Conservation (phyloP, 2,888 invertebrate species). For the Melanchra persicariae region DNA sequence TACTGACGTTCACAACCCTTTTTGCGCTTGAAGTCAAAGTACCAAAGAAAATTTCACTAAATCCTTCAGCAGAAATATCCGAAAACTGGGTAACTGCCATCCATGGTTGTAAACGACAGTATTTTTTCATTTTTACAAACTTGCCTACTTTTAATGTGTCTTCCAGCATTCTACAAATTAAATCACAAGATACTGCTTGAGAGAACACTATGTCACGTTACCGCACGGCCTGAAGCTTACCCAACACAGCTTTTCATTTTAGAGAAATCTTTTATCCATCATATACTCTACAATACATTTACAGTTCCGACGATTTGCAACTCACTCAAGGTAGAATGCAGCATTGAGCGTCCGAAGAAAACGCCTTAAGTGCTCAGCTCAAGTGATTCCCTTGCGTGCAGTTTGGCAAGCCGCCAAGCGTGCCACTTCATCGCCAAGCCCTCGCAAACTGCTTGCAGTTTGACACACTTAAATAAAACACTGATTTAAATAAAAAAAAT, state of each 20-base stretch:
- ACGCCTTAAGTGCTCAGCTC: slow-evolving; percentile 45
- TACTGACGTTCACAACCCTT: too few relatives aligned
- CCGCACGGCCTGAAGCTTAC: background rate
- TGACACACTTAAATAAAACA: slow-evolving; percentile 47
- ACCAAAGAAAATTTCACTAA: too few relatives aligned
- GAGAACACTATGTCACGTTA: background rate
- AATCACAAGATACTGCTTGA: background rate
- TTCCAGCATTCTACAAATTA: background rate
- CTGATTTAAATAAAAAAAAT: slow-evolving; percentile 41
- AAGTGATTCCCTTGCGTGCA: slow-evolving; percentile 54
- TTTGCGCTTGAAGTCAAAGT: too few relatives aligned
- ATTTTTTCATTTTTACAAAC: too few relatives aligned
- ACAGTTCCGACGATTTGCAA: slow-evolving; percentile 42
- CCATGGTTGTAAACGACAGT: too few relatives aligned
- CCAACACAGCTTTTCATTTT: slow-evolving; percentile 16
- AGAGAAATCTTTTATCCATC: slow-evolving; percentile 21
- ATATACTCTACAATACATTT: slow-evolving; percentile 7
- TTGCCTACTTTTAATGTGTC: too few relatives aligned
- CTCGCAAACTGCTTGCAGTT: slow-evolving; percentile 31
- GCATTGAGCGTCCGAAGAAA: slow-evolving; percentile 50
- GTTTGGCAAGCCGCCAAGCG: slow-evolving; percentile 47
- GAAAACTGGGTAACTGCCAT: too few relatives aligned
- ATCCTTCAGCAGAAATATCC: too few relatives aligned
- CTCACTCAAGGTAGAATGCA: slow-evolving; percentile 43
- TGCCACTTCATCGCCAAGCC: slow-evolving; percentile 32